Percentiles rank a stretch among this genome's conserved stretches.
Conservation (phyloP, 2,113 vertebrate species). For the Heptranchias perlo region DNA sequence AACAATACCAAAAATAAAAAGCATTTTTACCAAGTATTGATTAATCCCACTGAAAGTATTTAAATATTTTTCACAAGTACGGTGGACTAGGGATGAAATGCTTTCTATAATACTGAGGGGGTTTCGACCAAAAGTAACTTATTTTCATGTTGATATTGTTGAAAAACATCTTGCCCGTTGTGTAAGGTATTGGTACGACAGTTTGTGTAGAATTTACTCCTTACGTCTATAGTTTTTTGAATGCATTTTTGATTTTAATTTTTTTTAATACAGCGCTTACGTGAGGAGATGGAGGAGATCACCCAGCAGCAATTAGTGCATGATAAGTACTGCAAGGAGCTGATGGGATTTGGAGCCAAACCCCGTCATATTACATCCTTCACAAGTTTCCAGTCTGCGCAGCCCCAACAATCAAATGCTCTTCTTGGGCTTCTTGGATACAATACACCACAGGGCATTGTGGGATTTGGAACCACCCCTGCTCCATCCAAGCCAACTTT, state of each 20-base stretch:
- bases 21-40: not conserved
- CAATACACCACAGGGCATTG: conserved; percentile 81
- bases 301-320: conserved; percentile 97
- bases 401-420: conserved; percentile 89
- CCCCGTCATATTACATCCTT: conserved; percentile 95
- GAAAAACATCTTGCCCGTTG: not conserved
- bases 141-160: not conserved
- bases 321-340: conserved; percentile 93
- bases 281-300: conserved; percentile 98
- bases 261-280: conserved; percentile 68
- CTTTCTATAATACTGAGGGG: not conserved
- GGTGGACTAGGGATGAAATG: not conserved
- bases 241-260: not conserved
- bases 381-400: conserved; percentile 90
- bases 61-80: conserved; percentile 1
- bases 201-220: not conserved
- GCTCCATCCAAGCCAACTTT: conserved; percentile 76
- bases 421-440: conserved; percentile 89
- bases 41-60: not conserved
- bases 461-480: conserved; percentile 78
- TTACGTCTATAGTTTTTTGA: not conserved
- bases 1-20: not conserved
- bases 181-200: not conserved
- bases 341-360: conserved; percentile 90
- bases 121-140: not conserved